These are phyloP conservation scores for Cryptocephalus moraei DNA, from an alignment of 2,888 invertebrate genomes.

Conservation along the genomic window DNA sequence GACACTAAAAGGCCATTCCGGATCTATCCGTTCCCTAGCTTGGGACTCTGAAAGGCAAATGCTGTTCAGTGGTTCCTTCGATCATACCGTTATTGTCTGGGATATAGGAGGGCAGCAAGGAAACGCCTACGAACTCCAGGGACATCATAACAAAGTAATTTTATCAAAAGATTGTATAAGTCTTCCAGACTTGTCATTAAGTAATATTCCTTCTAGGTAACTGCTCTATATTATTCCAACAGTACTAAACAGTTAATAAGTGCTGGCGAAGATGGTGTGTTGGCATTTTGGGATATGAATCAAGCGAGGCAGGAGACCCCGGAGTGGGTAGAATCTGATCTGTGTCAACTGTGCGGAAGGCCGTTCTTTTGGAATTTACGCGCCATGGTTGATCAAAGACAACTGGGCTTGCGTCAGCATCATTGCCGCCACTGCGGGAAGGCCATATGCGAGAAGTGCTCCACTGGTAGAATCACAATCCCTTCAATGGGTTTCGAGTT, in stretches of 20 bases:
- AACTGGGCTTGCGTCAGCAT: slow-evolving; percentile 82
- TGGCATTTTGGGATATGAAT: slow-evolving; percentile 94
- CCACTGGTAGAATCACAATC: slow-evolving; percentile 76
- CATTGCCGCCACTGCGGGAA: slow-evolving; percentile 91
- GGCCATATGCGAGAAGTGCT: slow-evolving; percentile 91
- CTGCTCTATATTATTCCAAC: slow-evolving; percentile 75
- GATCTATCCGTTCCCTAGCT: slow-evolving; percentile 77
- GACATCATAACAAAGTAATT: slow-evolving; percentile 60
- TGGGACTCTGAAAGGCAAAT: slow-evolving; percentile 90
- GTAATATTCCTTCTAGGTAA: slow-evolving; percentile 55
- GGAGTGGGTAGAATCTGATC: slow-evolving; percentile 89
- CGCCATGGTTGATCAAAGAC: slow-evolving; percentile 97
- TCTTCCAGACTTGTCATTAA: too few species aligned
- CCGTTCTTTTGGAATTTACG: slow-evolving; percentile 99
- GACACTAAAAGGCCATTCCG: slow-evolving; percentile 84
- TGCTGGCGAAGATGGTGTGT: slow-evolving; percentile 82
- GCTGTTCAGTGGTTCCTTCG: slow-evolving; percentile 92
- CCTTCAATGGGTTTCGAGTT: slow-evolving; percentile 98
- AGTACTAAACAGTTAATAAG: slow-evolving; percentile 74
- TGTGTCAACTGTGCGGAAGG: slow-evolving; percentile 85
- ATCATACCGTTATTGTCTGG: slow-evolving; percentile 95
- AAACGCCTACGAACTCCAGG: slow-evolving; percentile 93
- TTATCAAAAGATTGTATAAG: too few species aligned
- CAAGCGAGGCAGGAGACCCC: slow-evolving; percentile 85
- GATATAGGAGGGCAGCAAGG: slow-evolving; percentile 96